A percentile compares a stretch with the other conserved stretches of the same genome.
phyloP scores from a whole-genome alignment of 2,113 vertebrate genomes.

The Capra hircus region DNA sequence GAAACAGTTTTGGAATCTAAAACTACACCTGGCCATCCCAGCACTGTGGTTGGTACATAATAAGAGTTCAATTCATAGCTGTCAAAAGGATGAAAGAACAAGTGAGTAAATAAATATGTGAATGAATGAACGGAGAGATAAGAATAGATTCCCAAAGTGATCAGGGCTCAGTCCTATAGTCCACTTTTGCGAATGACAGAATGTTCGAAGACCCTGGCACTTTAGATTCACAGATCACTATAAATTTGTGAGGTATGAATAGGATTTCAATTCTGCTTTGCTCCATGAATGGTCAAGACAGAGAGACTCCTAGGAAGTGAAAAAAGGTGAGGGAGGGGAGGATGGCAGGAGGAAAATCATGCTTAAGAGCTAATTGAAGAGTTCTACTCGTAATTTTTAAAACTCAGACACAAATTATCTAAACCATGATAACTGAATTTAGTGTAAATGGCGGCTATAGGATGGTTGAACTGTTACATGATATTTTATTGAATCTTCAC shows the following conservation, averaged over 20 bases:
- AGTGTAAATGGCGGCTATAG: background rate
- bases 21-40: background rate
- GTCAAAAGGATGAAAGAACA: background rate
- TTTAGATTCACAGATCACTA: background rate
- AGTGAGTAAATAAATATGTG: too few relatives aligned
- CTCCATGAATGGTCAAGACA: slow-evolving; percentile 24
- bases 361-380: slow-evolving; percentile 30
- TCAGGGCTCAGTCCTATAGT: background rate
- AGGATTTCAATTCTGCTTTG: background rate
- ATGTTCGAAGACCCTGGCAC: background rate
- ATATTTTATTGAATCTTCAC: background rate
- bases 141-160: background rate
- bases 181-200: background rate
- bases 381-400: background rate
- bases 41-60: background rate
- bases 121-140: background rate
- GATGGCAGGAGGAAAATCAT: background rate
- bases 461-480: background rate
- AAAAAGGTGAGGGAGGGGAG: background rate
- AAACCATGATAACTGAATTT: slow-evolving; percentile 12
- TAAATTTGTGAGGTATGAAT: background rate
- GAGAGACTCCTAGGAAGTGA: background rate
- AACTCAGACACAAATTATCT: background rate
- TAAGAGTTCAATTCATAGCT: background rate
- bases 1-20: background rate